These are phyloP conservation scores for Pollenia amentaria DNA, from an alignment of 2,888 invertebrate species.

Conservation along the genomic window DNA sequence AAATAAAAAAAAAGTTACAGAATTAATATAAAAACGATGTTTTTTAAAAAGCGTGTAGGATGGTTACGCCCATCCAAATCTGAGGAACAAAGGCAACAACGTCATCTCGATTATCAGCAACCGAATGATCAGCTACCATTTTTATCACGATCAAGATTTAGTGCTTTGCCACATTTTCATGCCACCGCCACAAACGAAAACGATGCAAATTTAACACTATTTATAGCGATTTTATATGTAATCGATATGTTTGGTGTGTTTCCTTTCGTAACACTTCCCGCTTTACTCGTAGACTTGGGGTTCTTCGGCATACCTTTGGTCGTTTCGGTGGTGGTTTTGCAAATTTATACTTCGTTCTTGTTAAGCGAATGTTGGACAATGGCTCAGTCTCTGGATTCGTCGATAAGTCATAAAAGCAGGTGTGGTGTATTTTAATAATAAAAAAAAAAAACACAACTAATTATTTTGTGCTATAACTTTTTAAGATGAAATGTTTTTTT, in stretches of 20 bases:
- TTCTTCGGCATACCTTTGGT: slow-evolving; percentile 90
- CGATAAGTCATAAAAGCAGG: slow-evolving; percentile 87
- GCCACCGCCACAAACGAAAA: slow-evolving; percentile 76
- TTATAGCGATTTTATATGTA: slow-evolving; percentile 90
- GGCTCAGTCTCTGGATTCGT: slow-evolving; percentile 89
- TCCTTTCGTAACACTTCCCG: slow-evolving; percentile 91
- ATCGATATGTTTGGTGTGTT: slow-evolving; percentile 94
- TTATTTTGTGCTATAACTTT: neutral
- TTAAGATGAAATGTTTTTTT: neutral
- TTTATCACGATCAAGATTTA: slow-evolving; percentile 81
- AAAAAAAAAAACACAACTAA: too few species aligned
- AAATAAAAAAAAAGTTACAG: neutral
- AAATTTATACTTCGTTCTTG: slow-evolving; percentile 92
- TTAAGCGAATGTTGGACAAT: slow-evolving; percentile 93
- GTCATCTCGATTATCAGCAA: slow-evolving; percentile 17
- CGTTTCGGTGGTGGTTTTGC: slow-evolving; percentile 88
- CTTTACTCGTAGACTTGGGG: slow-evolving; percentile 90
- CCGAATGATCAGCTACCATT: slow-evolving; percentile 82
- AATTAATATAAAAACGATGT: slow-evolving; percentile 59
- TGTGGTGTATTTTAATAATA: too few species aligned
- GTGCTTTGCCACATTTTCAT: slow-evolving; percentile 82
- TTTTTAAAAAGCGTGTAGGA: slow-evolving; percentile 65
- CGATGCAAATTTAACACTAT: slow-evolving; percentile 86
- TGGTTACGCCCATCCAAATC: slow-evolving; percentile 71
- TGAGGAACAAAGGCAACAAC: slow-evolving; percentile 53